A percentile compares a stretch with the other conserved stretches of the same genome.
phyloP scores from a whole-genome alignment of 2,113 vertebrate genomes.

The Lucifuga dentata region DNA sequence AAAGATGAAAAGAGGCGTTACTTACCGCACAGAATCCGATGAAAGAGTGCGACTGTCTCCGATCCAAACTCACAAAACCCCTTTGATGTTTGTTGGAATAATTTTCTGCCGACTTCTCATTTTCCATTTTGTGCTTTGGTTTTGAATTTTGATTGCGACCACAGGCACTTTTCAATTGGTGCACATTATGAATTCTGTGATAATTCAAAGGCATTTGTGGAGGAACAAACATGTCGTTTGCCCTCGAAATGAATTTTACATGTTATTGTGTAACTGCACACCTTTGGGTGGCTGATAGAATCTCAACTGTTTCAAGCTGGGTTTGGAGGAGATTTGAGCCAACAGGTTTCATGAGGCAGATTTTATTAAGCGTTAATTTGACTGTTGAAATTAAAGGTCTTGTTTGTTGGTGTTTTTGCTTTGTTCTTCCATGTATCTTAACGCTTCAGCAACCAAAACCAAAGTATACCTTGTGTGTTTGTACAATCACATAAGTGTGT shows the following conservation, averaged over 20 bases:
- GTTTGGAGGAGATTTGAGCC: neutral
- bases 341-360: neutral
- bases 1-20: conserved; percentile 63
- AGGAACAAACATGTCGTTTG: conserved; percentile 72
- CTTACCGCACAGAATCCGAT: conserved; percentile 59
- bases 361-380: conserved; percentile 15
- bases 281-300: conserved; percentile 5
- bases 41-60: conserved; percentile 67
- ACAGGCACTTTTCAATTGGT: conserved; percentile 72
- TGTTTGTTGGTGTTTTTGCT: conserved; percentile 22
- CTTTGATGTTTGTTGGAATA: conserved; percentile 79
- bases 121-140: conserved; percentile 74
- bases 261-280: conserved; percentile 32
- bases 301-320: neutral
- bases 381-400: conserved; percentile 27
- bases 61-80: conserved; percentile 71
- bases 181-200: conserved; percentile 64
- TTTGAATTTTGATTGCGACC: conserved; percentile 75
- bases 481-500: conserved; percentile 17
- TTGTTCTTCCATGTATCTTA: conserved; percentile 46
- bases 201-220: conserved; percentile 74
- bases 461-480: conserved; percentile 25
- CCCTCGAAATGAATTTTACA: conserved; percentile 45
- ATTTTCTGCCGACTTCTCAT: conserved; percentile 73
- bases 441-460: conserved; percentile 28